phyloP scores from a whole-genome alignment of 1,140 invertebrate genomes.

The Harlomillsia oculata region DNA sequence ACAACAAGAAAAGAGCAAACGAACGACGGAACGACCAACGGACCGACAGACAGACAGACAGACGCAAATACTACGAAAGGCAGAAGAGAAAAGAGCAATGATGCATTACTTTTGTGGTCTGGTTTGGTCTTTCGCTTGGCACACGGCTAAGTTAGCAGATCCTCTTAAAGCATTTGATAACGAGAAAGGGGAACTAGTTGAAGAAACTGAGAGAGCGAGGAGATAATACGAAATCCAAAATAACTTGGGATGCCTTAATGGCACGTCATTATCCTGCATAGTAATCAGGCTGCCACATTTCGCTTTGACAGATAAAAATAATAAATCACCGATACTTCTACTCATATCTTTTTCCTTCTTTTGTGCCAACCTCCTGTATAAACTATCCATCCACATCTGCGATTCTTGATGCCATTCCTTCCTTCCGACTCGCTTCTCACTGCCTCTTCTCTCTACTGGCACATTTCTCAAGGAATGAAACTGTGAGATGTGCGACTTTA shows the following conservation, averaged over 20 bases:
- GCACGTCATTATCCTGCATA: conserved; percentile 36
- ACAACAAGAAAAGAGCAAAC: background rate
- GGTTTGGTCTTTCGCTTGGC: conserved; percentile 13
- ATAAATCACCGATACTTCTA: conserved; percentile 37
- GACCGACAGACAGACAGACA: background rate
- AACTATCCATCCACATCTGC: conserved; percentile 30
- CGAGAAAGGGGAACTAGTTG: conserved; percentile 17
- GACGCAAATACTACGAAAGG: background rate
- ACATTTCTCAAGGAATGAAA: background rate
- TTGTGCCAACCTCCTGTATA: conserved; percentile 22
- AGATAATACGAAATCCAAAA: conserved; percentile 35
- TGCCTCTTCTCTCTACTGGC: background rate
- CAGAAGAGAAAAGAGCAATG: conserved; percentile 13
- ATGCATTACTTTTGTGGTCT: conserved; percentile 25
- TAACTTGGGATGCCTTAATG: conserved; percentile 35
- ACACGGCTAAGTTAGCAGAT: conserved; percentile 20
- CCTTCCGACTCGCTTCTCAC: conserved; percentile 1
- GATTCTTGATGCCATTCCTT: conserved; percentile 17
- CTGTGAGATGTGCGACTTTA: background rate
- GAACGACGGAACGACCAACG: background rate
- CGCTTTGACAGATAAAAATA: conserved; percentile 36
- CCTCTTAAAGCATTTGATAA: conserved; percentile 30
- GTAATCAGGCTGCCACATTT: conserved; percentile 35
- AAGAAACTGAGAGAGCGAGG: conserved; percentile 20
- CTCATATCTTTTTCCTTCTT: conserved; percentile 34